These are phyloP conservation scores for Gryllus longicercus DNA, from an alignment of 2,888 invertebrate species.

Conservation along the genomic window DNA sequence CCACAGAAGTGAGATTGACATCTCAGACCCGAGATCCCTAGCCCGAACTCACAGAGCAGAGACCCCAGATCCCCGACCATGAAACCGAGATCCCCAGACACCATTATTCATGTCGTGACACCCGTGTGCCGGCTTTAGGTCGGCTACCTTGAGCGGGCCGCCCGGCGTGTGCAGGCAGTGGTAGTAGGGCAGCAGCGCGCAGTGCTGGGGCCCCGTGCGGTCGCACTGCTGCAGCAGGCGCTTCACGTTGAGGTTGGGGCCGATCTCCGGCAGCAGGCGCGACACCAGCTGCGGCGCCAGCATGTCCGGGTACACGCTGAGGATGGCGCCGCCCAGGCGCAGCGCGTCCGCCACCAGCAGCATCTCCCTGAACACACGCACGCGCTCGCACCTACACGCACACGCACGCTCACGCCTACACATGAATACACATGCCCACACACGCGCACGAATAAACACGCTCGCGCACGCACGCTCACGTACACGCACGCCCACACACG, in stretches of 20 bases:
- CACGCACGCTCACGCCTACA: no score
- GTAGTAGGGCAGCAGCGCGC: slow-evolving; percentile 86
- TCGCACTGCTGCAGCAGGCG: slow-evolving; percentile 89
- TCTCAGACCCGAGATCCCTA: no score
- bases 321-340: slow-evolving; percentile 88
- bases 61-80: no score
- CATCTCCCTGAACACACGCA: slow-evolving; percentile 62
- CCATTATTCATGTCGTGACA: no score
- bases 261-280: slow-evolving; percentile 86
- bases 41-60: no score
- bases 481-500: no score
- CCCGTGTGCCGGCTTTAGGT: no score
- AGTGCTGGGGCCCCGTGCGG: slow-evolving; percentile 80
- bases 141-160: slow-evolving; percentile 82
- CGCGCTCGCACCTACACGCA: background rate
- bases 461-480: no score
- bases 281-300: slow-evolving; percentile 91
- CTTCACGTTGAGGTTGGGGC: slow-evolving; percentile 74
- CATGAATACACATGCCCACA: no score
- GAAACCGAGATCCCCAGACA: no score
- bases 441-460: no score
- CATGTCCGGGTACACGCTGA: slow-evolving; percentile 92
- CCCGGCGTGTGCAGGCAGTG: slow-evolving; percentile 98
- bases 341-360: slow-evolving; percentile 91
- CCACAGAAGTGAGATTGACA: no score